Evolutionary conservation across 2,797 vertebrate genomes (phyloP), one percentile per base, ranked within the genome.

Genomic region (Florisuga fusca): DNA sequence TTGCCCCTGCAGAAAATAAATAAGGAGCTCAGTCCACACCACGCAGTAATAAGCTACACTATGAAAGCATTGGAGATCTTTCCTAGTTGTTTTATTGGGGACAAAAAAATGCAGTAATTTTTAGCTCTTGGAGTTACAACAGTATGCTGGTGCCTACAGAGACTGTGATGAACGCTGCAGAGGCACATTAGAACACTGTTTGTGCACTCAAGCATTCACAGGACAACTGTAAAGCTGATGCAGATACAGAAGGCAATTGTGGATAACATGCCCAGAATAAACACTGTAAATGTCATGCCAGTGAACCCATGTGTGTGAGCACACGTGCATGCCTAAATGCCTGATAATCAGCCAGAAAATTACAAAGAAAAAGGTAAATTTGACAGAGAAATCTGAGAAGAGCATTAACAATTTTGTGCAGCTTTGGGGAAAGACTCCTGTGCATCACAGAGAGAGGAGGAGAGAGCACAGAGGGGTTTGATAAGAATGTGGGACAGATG

Each of bases 281-380:
- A 68, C 10, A 46, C 18, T 21, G 8, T 14, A 23, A 36, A 61
- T 79, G 57, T 54, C 13, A 76, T 6, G 26, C 21, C 59, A 41
- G 2, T 7, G 62, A 41, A 41, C n/a, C 10, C 20, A 43, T 7
- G 10, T 36, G 9, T 33, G 23, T 1, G 1, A 36, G 34, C 12
- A 29, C 3, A 17, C 0, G 0, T 0, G 8, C 13, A 26, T 4
- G 4, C 27, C 9, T 5, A 61, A 43, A 41, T 4, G 4, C 29
- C 29, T 46, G 38, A 89, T 22, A n/a, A 72, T 26, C 41, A 61
- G 36, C 15, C 68, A 43, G 23, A 77, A 51, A 71, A 71, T 63
- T 55, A 23, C 22, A 21, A 55, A 51, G 34, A 4, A 85, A 85
- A 79, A 90, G 27, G 4, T 9, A 23, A 46, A 12, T 59, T 77